Percentiles rank a stretch among this genome's conserved stretches.
Evolutionary conservation across 2,797 vertebrate species (phyloP).

Genomic region (Triplophysa yarkandensis): DNA sequence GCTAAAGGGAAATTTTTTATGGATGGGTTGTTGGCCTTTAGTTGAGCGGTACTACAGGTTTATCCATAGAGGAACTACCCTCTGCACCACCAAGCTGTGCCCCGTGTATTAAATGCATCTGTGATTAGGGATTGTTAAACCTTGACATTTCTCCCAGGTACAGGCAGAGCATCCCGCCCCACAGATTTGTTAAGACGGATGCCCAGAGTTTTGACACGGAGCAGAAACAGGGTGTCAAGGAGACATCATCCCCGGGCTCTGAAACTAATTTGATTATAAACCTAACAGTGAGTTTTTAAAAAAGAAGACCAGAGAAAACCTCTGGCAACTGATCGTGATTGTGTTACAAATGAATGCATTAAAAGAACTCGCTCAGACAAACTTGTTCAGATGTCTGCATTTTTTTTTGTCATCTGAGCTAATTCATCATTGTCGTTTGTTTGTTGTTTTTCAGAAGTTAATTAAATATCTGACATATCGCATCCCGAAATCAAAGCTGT

Average conservation of each 20-base stretch:
- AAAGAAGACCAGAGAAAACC: conserved; percentile 21
- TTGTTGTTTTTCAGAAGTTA: not conserved
- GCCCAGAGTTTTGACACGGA: conserved; percentile 41
- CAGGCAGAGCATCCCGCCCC: conserved; percentile 26
- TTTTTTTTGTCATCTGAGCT: not conserved
- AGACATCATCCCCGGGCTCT: conserved; percentile 47
- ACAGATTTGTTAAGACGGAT: conserved; percentile 42
- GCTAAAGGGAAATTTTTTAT: conserved; percentile 49
- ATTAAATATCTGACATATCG: not conserved
- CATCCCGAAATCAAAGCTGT: not conserved
- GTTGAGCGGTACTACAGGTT: conserved; percentile 4
- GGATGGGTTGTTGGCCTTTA: conserved; percentile 23
- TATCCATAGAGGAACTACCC: not conserved
- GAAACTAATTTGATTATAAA: conserved; percentile 48
- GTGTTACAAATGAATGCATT: conserved; percentile 13
- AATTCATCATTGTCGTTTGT: not conserved
- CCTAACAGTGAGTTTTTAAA: conserved; percentile 26
- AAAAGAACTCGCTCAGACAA: not conserved
- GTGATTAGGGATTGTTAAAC: conserved; percentile 56
- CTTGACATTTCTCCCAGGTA: conserved; percentile 60
- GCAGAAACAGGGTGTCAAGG: conserved; percentile 49
- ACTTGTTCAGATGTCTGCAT: not conserved
- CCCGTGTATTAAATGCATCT: conserved; percentile 39
- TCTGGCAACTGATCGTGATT: conserved; percentile 25
- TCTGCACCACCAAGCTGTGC: conserved; percentile 7